Evolutionary conservation across 1,140 invertebrate genomes (phyloP), one percentile per base, ranked within the genome.

Genomic region (Drosophila oshimai): DNA sequence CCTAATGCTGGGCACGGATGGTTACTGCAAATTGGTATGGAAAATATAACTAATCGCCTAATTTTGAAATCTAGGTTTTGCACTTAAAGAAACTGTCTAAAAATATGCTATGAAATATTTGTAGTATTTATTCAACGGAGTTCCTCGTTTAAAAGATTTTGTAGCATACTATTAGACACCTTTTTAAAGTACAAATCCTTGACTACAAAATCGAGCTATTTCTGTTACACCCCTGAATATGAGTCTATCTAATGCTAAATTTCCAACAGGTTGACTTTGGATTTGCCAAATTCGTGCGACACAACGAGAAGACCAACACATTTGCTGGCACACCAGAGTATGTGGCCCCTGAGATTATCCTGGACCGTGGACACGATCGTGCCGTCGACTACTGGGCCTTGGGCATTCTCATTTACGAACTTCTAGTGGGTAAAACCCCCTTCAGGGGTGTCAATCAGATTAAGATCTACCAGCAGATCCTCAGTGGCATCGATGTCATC

Each of bases 401-500:
- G 26, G 98, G 98, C 0, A 96, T 99, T 33, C 93, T 99, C 0
- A 95, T 98, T 65, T 98, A 96, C 90, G 98, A 99, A 92, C 92
- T 99, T 10, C 92, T 99, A 0, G 95, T 96, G 6, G 98, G 98
- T 37, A 98, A 96, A 76, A 98, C 98, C 6, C 99, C 98, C 0
- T 99, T 99, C 91, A 94, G 96, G 36, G 97, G 95, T 1, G 94
- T 94, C 2, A 94, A 94, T 89, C 97, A 99, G 74, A 98, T 99
- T 95, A 97, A 97, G 86, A 99, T 98, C 0, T 99, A 99, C 91
- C 99, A 99, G 78, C 94, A 97, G 41, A 99, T 99, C 69, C 90
- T 96, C 18, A 97, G 97, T 87, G 90, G 92, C 34, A 97, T 99
- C 28, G 98, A 99, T 75, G 94, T 95, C 26, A 94, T 98, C 4